These are phyloP conservation scores for Gobius niger DNA, from an alignment of 2,113 vertebrate species.

Conservation along the genomic window DNA sequence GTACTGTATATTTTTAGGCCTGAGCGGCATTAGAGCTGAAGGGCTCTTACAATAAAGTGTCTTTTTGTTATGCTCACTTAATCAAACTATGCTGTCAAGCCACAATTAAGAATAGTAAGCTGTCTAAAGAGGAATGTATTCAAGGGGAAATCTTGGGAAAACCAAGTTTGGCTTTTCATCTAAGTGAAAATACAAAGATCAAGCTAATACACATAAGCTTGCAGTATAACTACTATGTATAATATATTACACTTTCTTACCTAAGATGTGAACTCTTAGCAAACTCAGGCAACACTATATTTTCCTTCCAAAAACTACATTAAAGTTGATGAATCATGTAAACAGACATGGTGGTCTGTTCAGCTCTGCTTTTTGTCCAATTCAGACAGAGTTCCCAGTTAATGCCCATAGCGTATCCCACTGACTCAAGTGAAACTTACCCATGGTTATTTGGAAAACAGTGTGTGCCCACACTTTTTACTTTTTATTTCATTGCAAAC, in stretches of 20 bases:
- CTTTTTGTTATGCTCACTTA: too few relatives aligned
- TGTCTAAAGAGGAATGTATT: too few relatives aligned
- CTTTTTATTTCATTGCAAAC: not conserved
- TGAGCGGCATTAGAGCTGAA: too few relatives aligned
- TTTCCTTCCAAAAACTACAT: conserved; percentile 2
- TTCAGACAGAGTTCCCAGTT: not conserved
- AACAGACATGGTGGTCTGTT: conserved; percentile 3
- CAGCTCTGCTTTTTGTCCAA: conserved; percentile 1
- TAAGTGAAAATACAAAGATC: too few relatives aligned
- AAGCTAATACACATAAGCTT: too few relatives aligned
- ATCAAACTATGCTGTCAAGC: too few relatives aligned
- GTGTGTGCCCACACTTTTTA: not conserved
- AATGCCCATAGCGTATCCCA: not conserved
- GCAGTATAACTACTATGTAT: too few relatives aligned
- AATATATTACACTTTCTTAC: not conserved
- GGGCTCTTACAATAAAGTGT: too few relatives aligned
- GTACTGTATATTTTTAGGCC: too few relatives aligned
- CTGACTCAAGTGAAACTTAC: not conserved
- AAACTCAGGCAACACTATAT: not conserved
- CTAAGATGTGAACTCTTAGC: not conserved
- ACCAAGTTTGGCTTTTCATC: too few relatives aligned
- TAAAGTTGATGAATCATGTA: conserved; percentile 4
- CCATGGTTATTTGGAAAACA: conserved; percentile 1
- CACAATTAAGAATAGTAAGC: too few relatives aligned
- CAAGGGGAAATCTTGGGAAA: too few relatives aligned